A percentile compares a stretch with the other conserved stretches of the same genome.
Conservation (phyloP, 2,888 invertebrate genomes). For the Eulithis testata region DNA sequence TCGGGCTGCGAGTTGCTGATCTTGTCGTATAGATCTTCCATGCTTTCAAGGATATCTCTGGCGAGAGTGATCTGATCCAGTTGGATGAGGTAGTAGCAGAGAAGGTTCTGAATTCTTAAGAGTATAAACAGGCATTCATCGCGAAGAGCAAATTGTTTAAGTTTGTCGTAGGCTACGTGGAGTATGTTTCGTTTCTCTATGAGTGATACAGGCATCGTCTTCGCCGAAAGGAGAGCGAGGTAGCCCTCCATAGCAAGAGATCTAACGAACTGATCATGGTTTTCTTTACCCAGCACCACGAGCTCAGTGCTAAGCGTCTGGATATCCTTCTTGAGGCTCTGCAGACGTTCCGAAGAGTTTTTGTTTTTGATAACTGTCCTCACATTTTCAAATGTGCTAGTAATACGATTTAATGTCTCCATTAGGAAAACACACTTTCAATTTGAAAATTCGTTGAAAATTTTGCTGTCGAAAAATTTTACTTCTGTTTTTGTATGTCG, state of each 20-base stretch:
- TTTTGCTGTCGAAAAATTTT: conserved; percentile 15
- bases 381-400: conserved; percentile 66
- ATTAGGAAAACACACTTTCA: conserved; percentile 45
- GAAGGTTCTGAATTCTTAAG: conserved; percentile 83
- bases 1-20: conserved; percentile 62
- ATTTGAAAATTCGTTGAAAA: conserved; percentile 30
- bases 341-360: conserved; percentile 60
- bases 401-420: conserved; percentile 67
- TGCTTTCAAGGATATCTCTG: conserved; percentile 77
- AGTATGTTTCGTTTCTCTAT: conserved; percentile 69
- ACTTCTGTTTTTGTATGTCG: conserved; percentile 23
- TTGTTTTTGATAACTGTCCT: conserved; percentile 64
- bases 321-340: conserved; percentile 66
- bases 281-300: conserved; percentile 66
- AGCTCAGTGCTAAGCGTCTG: conserved; percentile 65
- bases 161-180: conserved; percentile 63
- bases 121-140: conserved; percentile 80
- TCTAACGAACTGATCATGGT: conserved; percentile 65
- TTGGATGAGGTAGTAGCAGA: conserved; percentile 83
- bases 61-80: conserved; percentile 76
- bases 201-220: conserved; percentile 66
- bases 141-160: conserved; percentile 62
- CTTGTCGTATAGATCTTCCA: conserved; percentile 74
- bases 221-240: conserved; percentile 68
- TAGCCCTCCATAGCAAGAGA: conserved; percentile 77